These are phyloP conservation scores for Epistrophella euchroma DNA, from an alignment of 2,888 invertebrate species.

Conservation along the genomic window DNA sequence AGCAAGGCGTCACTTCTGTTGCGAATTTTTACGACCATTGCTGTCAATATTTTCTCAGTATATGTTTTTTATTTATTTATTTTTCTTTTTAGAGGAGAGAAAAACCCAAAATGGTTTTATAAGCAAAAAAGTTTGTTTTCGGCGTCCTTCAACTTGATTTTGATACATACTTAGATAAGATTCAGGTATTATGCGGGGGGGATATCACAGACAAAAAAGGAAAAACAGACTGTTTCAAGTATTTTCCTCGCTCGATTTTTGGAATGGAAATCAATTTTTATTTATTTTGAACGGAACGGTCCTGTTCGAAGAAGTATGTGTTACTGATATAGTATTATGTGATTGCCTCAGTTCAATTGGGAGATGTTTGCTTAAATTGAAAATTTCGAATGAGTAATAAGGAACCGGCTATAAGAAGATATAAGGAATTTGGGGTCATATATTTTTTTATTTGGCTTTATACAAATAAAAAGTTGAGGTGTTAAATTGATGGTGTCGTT, in stretches of 20 bases:
- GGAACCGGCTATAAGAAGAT: conserved; percentile 5
- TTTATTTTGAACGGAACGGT: neutral
- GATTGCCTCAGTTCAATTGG: conserved; percentile 54
- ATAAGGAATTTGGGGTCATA: conserved; percentile 17
- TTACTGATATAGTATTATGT: conserved; percentile 52
- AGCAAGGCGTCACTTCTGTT: conserved; percentile 41
- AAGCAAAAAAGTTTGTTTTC: conserved; percentile 3
- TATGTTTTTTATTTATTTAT: neutral
- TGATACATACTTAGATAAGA: neutral
- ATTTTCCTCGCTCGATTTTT: neutral
- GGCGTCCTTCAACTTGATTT: conserved; percentile 3
- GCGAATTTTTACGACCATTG: conserved; percentile 46
- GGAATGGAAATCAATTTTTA: conserved; percentile 20
- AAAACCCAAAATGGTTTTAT: conserved; percentile 12
- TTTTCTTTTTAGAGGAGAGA: neutral
- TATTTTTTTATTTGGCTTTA: conserved; percentile 38
- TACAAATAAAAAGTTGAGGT: conserved; percentile 14
- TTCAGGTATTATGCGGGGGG: neutral
- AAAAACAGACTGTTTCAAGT: conserved; percentile 1
- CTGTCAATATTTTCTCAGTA: conserved; percentile 32
- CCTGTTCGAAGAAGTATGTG: conserved; percentile 1
- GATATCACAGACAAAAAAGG: neutral
- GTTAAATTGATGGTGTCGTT: conserved; percentile 15
- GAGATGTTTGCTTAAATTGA: conserved; percentile 61
- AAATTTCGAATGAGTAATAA: conserved; percentile 23